Evolutionary conservation across 2,888 invertebrate genomes (phyloP).

Genomic region (Ennomos erosarius): DNA sequence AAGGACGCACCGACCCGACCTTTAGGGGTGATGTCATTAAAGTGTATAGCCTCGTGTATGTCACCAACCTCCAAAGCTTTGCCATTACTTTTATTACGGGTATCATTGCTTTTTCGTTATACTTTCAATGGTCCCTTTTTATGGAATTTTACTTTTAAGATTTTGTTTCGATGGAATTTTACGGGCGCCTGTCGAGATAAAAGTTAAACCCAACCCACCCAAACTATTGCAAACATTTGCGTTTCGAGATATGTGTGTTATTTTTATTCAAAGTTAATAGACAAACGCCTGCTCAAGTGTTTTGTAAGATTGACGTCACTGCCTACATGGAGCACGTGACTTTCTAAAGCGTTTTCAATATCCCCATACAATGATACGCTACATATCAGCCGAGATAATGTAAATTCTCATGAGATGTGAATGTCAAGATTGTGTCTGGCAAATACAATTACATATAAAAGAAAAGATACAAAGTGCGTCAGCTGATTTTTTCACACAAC

Average conservation of each 20-base stretch:
- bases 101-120: constrained; percentile 13
- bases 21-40: constrained; percentile 35
- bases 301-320: constrained; percentile 34
- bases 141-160: constrained; percentile 9
- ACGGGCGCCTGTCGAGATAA: constrained; percentile 21
- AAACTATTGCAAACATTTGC: constrained; percentile 21
- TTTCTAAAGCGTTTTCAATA: constrained; percentile 18
- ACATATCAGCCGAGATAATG: constrained; percentile 22
- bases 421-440: constrained; percentile 19
- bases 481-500: neutral
- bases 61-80: constrained; percentile 25
- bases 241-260: constrained; percentile 14
- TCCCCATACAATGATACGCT: constrained; percentile 12
- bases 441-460: constrained; percentile 15
- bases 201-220: too few species aligned
- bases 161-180: constrained; percentile 19
- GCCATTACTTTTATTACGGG: constrained; percentile 26
- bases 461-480: constrained; percentile 7
- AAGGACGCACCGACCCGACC: constrained; percentile 39
- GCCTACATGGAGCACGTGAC: constrained; percentile 27
- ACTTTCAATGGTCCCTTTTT: constrained; percentile 15
- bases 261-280: constrained; percentile 22
- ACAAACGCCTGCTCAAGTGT: constrained; percentile 14
- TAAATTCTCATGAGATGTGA: constrained; percentile 12
- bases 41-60: constrained; percentile 18